phyloP scores from a whole-genome alignment of 1,140 invertebrate genomes.

The Amyelois transitella region DNA sequence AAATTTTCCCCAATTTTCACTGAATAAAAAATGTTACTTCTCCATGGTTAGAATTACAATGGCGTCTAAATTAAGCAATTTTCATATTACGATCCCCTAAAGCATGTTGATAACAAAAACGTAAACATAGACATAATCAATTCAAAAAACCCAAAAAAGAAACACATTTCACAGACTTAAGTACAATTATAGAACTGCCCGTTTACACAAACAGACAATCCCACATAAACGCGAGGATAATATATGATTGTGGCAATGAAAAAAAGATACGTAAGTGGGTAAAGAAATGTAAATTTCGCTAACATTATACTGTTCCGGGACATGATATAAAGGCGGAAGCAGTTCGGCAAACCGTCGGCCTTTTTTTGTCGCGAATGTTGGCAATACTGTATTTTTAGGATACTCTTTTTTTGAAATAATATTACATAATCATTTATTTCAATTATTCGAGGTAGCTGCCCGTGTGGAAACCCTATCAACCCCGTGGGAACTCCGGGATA shows the following conservation, averaged over 20 bases:
- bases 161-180: no score
- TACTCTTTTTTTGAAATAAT: background rate
- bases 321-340: conserved; percentile 6
- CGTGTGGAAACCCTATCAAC: no score
- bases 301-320: background rate
- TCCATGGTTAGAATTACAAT: no score
- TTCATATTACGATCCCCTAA: no score
- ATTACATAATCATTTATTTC: background rate
- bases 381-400: background rate
- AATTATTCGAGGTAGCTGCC: background rate
- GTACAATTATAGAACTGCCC: background rate
- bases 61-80: no score
- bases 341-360: background rate
- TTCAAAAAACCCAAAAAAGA: no score
- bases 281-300: background rate
- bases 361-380: background rate
- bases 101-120: no score
- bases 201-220: background rate
- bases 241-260: background rate
- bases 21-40: no score
- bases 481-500: no score
- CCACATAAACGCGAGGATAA: background rate
- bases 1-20: no score
- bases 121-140: no score
- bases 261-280: background rate